Evolutionary conservation across 2,797 vertebrate species (phyloP).

Genomic region (Hephaestus fuliginosus): DNA sequence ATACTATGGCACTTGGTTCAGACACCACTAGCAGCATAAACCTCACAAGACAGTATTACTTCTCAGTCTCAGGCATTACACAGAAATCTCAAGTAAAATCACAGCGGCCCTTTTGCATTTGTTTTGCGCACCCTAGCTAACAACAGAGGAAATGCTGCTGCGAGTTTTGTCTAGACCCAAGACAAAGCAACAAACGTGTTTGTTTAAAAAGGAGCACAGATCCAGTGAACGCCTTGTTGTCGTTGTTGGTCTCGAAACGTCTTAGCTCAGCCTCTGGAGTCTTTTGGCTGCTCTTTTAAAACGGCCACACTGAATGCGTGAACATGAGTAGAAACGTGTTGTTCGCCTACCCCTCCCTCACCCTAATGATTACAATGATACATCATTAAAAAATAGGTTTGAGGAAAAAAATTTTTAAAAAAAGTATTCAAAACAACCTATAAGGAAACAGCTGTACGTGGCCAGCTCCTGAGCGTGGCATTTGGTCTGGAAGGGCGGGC

Average conservation of each 20-base stretch:
- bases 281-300: slow-evolving; percentile 92
- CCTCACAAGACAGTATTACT: slow-evolving; percentile 86
- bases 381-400: slow-evolving; percentile 79
- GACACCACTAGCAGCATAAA: slow-evolving; percentile 93
- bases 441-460: slow-evolving; percentile 87
- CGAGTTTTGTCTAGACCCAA: slow-evolving; percentile 84
- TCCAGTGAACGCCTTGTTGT: slow-evolving; percentile 87
- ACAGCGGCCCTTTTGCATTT: slow-evolving; percentile 79
- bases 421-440: slow-evolving; percentile 78
- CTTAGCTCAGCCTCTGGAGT: slow-evolving; percentile 88
- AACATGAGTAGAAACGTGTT: slow-evolving; percentile 75
- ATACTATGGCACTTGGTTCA: slow-evolving; percentile 97
- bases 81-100: slow-evolving; percentile 88
- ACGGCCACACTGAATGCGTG: slow-evolving; percentile 90
- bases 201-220: slow-evolving; percentile 86
- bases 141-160: slow-evolving; percentile 85
- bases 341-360: slow-evolving; percentile 72
- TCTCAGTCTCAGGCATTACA: slow-evolving; percentile 87
- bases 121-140: slow-evolving; percentile 77
- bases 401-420: slow-evolving; percentile 72
- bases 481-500: slow-evolving; percentile 99
- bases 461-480: slow-evolving; percentile 97
- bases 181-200: slow-evolving; percentile 88
- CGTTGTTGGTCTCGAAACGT: slow-evolving; percentile 80
- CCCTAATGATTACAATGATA: slow-evolving; percentile 79